Evolutionary conservation across 2,797 vertebrate species (phyloP).

Genomic region (Peromyscus aztecus): DNA sequence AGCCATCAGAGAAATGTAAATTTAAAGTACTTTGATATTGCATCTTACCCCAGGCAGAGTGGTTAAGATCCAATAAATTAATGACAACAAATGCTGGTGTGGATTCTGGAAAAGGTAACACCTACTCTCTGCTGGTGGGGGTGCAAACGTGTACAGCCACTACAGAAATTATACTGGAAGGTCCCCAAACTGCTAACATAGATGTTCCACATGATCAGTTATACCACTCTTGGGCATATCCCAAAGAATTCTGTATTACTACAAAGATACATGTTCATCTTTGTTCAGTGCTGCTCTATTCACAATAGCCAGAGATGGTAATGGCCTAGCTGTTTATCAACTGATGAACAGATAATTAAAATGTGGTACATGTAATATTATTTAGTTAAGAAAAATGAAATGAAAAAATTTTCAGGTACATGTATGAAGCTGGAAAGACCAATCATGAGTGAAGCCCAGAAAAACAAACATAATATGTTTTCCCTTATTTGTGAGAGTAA

Average conservation of each 20-base stretch:
- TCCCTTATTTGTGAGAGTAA: neutral
- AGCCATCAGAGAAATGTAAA: neutral
- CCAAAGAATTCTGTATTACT: neutral
- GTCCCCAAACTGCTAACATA: neutral
- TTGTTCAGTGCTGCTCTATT: no score
- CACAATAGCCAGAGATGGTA: neutral
- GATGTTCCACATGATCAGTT: neutral
- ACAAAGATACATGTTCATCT: neutral
- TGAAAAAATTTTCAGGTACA: neutral
- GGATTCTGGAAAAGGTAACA: neutral
- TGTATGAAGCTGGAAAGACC: neutral
- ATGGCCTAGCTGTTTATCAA: no score
- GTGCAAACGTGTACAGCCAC: neutral
- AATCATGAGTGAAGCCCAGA: neutral
- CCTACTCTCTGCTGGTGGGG: neutral
- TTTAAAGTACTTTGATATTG: neutral
- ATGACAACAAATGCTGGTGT: neutral
- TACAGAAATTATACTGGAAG: neutral
- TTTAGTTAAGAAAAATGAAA: neutral
- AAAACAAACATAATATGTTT: neutral
- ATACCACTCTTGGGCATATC: neutral
- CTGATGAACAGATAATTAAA: neutral
- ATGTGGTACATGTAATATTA: neutral
- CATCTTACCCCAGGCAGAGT: neutral
- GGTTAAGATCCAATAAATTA: neutral